Evolutionary conservation across 2,888 invertebrate genomes (phyloP).

Genomic region (Pseudeuparius sepicola): DNA sequence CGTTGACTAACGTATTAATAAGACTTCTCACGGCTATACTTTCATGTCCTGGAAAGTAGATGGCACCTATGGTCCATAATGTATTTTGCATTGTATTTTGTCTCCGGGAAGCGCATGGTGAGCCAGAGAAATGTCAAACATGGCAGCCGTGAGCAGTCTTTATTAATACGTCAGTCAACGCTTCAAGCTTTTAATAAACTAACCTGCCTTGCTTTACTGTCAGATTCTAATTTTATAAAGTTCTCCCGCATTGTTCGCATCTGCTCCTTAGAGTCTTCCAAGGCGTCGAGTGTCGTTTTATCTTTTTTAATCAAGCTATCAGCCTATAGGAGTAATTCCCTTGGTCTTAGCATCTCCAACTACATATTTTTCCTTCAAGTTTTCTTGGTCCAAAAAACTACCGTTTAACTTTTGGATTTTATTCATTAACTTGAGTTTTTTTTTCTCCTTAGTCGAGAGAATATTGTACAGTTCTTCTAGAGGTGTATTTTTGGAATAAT

Average conservation of each 20-base stretch:
- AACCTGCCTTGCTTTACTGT: slow-evolving; percentile 50
- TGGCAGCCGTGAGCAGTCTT: no score
- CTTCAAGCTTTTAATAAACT: slow-evolving; percentile 30
- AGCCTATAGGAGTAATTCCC: slow-evolving; percentile 65
- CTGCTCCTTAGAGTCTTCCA: slow-evolving; percentile 72
- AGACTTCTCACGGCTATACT: no score
- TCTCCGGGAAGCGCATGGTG: no score
- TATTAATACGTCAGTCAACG: no score
- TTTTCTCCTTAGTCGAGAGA: slow-evolving; percentile 51
- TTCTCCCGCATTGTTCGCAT: slow-evolving; percentile 73
- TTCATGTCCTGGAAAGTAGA: no score
- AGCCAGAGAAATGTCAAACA: no score
- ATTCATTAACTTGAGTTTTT: slow-evolving; percentile 54
- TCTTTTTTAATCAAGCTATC: slow-evolving; percentile 60
- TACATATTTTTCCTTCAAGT: slow-evolving; percentile 71
- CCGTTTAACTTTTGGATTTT: slow-evolving; percentile 67
- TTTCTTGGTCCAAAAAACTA: slow-evolving; percentile 72
- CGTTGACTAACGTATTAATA: no score
- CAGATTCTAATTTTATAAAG: slow-evolving; percentile 58
- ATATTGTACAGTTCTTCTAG: slow-evolving; percentile 37
- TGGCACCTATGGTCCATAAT: no score
- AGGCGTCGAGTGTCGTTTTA: slow-evolving; percentile 58
- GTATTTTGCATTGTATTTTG: no score
- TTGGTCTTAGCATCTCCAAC: slow-evolving; percentile 73
- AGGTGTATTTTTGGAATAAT: slow-evolving; percentile 33